Evolutionary conservation across 2,888 invertebrate genomes (phyloP), one percentile per base, ranked within the genome.

Genomic region (Vandiemenella viatica): DNA sequence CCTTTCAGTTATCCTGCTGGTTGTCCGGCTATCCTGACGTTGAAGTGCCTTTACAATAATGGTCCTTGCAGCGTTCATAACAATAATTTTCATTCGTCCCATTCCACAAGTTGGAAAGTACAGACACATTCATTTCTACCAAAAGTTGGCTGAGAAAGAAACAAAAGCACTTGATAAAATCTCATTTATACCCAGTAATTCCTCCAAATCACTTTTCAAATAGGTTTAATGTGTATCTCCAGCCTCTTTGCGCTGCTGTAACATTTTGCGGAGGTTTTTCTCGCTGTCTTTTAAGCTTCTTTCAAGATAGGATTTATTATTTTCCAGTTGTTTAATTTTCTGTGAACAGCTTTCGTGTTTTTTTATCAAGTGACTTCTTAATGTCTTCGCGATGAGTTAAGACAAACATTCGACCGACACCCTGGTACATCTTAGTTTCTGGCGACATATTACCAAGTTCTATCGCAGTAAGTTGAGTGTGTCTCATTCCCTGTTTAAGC

Each of bases 361-460:
- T n/a, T 38, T 71, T 74, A 51, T 76, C 72, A 32, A 88, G 67
- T 58, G 77, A 78, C 20, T 66, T 67, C 58, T 78, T 77, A 3
- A 86, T 75, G 53, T 75, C 75, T 2, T 71, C 67, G 42, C 79
- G 69, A 51, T 82, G 77, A 45, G 82, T 79, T 21, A 81, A 67
- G 16, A 89, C 67, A 63, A 90, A 90, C 84, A 87, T 88, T 63
- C 90, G 72, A 6, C 90, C 90, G 3, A 90, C 77, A 20, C 84
- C 78, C 67, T 88, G 83, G 61, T 83, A 90, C 1, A 82, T 82
- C 59, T 73, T 79, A 1, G 81, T 83, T 17, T 70, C 74, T 50
- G 71, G 63, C 45, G 80, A 77, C 52, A 88, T 54, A 56, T 64
- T 63, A 50, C 63, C 58, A 18, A 73, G 61, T 63, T 76, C 79